Percentiles rank a stretch among this genome's conserved stretches.
phyloP scores from a whole-genome alignment of 2,797 vertebrate species.

The Hirundo rustica region DNA sequence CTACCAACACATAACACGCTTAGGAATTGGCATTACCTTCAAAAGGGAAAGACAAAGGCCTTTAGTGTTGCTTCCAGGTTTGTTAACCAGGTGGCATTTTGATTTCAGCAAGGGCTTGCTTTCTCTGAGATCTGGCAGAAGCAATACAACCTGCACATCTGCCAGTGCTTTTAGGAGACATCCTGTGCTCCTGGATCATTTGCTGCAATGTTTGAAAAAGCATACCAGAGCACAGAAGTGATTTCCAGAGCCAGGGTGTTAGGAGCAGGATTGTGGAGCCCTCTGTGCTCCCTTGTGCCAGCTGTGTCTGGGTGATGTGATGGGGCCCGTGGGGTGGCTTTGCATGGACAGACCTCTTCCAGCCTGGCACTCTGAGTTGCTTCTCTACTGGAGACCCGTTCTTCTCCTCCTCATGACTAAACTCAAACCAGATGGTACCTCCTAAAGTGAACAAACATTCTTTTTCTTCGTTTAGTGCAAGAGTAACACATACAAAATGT shows the following conservation, averaged over 20 bases:
- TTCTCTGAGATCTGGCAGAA: background rate
- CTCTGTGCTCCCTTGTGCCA: accelerated
- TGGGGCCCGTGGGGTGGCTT: background rate
- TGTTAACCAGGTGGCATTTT: background rate
- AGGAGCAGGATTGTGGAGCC: accelerated
- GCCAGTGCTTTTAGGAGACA: accelerated
- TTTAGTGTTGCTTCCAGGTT: background rate
- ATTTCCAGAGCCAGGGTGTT: background rate
- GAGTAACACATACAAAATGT: background rate
- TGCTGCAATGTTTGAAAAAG: background rate
- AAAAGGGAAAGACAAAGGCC: background rate
- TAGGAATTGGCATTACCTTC: background rate
- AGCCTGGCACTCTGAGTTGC: background rate
- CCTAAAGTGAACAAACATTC: background rate
- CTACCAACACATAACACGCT: background rate
- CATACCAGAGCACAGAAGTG: conserved; percentile 9
- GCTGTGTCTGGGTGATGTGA: background rate
- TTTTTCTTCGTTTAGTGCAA: background rate
- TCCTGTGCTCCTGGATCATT: background rate
- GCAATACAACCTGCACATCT: background rate
- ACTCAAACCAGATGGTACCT: conserved; percentile 44
- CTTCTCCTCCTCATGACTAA: background rate
- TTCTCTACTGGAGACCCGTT: background rate
- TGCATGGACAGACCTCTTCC: background rate
- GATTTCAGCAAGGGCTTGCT: background rate